Conservation (phyloP, 2,888 invertebrate genomes). For the Lasioglossum pauxillum region DNA sequence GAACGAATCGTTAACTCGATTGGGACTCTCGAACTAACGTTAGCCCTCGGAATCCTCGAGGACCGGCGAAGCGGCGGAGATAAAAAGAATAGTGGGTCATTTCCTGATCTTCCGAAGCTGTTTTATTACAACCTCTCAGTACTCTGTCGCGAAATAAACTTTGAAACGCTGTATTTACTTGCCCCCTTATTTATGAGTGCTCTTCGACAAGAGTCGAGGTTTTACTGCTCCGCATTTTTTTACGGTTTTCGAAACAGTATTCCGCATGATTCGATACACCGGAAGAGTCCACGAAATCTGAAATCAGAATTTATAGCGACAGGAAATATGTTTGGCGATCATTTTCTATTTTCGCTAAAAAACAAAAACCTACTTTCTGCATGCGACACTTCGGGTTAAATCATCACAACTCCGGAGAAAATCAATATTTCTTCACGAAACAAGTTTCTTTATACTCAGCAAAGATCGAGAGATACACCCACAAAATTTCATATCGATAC, state of each 20-base stretch:
- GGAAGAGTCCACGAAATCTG: neutral
- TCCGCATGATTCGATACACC: neutral
- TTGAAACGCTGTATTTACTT: slow-evolving; percentile 47
- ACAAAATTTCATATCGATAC: neutral
- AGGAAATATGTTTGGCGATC: neutral
- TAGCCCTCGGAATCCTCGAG: slow-evolving; percentile 1
- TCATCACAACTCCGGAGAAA: neutral
- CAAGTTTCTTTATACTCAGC: neutral
- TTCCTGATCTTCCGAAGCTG: neutral
- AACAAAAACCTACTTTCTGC: neutral
- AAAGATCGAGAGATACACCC: neutral
- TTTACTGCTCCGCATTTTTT: neutral
- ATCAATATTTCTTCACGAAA: neutral
- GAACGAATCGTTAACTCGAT: slow-evolving; percentile 15
- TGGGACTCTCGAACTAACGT: slow-evolving; percentile 1
- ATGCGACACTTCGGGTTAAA: neutral
- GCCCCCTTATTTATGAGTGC: slow-evolving; percentile 34
- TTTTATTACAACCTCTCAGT: neutral
- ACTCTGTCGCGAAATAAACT: slow-evolving; percentile 35
- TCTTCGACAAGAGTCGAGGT: neutral
- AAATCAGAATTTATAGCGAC: neutral
- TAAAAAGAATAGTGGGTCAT: slow-evolving; percentile 7
- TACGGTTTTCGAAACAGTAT: neutral
- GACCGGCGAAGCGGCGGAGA: neutral
- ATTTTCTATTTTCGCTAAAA: neutral